Base-by-base conservation (phyloP, 2,113 vertebrate genomes). In the Eurystomus gularis region DNA sequence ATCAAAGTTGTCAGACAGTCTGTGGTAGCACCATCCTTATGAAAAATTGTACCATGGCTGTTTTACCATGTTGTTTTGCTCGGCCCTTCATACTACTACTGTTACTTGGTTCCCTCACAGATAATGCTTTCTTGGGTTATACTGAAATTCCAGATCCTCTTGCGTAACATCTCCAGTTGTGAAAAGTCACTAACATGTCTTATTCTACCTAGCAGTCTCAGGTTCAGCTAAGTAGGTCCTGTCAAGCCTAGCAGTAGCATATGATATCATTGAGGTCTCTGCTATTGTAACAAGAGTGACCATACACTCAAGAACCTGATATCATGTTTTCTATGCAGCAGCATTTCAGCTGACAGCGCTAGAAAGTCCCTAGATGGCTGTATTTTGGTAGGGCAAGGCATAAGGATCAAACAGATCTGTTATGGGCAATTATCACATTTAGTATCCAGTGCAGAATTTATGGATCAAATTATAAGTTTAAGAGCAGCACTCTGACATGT, bases 291-390 rank as follows among this genome's bases (percentile, higher is more conserved):
- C 7, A 40, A 26, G 37, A 33, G 18, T 11, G 24, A 52, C 10
- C 51, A 29, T 4, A 35, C 10, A 75, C 33, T 16, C 49, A 33
- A 35, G 21, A 82, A 6, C 13, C 44, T 11, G 17, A 29, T 13
- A 31, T 7, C 1, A 11, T 4, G 0, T n/a, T 42, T 73, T 5
- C 0, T 24, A 62, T 1, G 1, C 5, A 87, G 23, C 17, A 46
- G 35, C 0, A 0, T 28, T 77, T 73, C 69, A 49, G 33, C 82
- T 49, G n/a, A 24, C 55, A 66, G 52, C 42, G 42, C 54, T 31
- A 13, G 6, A 69, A 78, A 61, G 44, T 5, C 29, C 29, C 35
- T 28, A 14, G 16, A 25, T 14, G 19, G 14, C 28, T 69, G 18
- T 11, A 20, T 58, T 86, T 82, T 40, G 19, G 16, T 19, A 60